A percentile compares a stretch with the other conserved stretches of the same genome.
Conservation (phyloP, 2,797 vertebrate genomes). For the Merluccius polli region DNA sequence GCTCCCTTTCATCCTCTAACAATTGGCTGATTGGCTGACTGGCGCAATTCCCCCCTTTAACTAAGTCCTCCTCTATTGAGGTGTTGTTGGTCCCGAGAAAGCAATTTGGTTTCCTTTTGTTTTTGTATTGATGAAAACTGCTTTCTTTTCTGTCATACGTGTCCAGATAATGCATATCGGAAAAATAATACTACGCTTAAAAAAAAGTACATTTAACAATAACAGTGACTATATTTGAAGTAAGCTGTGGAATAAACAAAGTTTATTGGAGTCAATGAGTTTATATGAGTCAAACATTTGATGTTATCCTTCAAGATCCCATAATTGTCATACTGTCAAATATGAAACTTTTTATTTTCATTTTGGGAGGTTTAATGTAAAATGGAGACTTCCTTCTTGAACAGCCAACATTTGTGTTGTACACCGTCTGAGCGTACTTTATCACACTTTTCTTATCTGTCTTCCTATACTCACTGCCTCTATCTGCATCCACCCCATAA, state of each 20-base stretch:
- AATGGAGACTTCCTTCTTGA: background rate
- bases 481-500: background rate
- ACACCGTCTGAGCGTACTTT: background rate
- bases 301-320: background rate
- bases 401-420: background rate
- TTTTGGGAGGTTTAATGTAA: background rate
- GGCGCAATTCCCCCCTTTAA: conserved; percentile 36
- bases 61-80: conserved; percentile 14
- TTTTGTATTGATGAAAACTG: background rate
- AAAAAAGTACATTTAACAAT: background rate
- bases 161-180: background rate
- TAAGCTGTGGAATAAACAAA: background rate
- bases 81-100: background rate
- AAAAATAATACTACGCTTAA: background rate
- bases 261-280: background rate
- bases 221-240: background rate
- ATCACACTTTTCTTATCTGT: too few relatives aligned
- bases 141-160: background rate
- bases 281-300: background rate
- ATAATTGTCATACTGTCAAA: background rate
- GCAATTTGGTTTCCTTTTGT: background rate
- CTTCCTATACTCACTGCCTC: background rate
- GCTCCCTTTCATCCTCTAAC: conserved; percentile 56
- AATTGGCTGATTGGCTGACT: conserved; percentile 39
- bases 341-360: too few relatives aligned